Evolutionary conservation across 2,113 vertebrate species (phyloP), one percentile per base, ranked within the genome.

Genomic region (Psilopsiagon aurifrons): DNA sequence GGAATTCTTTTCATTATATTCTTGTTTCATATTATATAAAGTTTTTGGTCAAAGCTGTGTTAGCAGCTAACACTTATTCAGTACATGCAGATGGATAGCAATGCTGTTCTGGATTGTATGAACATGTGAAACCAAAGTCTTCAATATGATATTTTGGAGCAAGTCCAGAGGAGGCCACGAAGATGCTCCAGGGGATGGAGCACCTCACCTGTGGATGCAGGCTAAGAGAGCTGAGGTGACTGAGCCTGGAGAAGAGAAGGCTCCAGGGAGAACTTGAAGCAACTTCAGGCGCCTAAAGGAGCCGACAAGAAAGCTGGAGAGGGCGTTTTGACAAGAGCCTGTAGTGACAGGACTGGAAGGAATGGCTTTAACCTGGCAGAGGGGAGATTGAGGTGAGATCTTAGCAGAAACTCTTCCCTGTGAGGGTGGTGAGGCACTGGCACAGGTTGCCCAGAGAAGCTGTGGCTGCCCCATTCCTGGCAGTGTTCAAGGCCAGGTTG

Each of bases 331-430:
- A 22, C 28, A 22, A n/a, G 44, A 43, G 13, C 51, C 24, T 11
- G 74, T 3, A 46, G 44, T 17, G 28, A 23, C 18, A 73, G 73
- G 2, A 17, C 31, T 6, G 37, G 13, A 15, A 10, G 13, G 3
- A 25, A 7, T 17, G 37, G 23, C 47, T 67, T 12, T 44, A n/a
- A 25, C 17, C 43, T 44, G 43, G 4, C 27, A 66, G 59, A 57
- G 23, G 15, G 5, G 27, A 37, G 66, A 33, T 0, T 57, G 49
- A 23, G 15, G 19, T 14, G 18, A 0, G 25, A n/a, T 37, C 8
- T 6, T 28, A 11, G 10, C 37, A 84, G 16, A 13, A 57, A 33
- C 59, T 44, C 23, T 59, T 44, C 4, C 1, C 31, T 37, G 17
- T 57, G 20, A 13, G 7, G 5, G 2, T 24, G 64, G 1, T 33